Base-by-base conservation (phyloP, 2,797 vertebrate genomes). In the Siniperca obscura region DNA sequence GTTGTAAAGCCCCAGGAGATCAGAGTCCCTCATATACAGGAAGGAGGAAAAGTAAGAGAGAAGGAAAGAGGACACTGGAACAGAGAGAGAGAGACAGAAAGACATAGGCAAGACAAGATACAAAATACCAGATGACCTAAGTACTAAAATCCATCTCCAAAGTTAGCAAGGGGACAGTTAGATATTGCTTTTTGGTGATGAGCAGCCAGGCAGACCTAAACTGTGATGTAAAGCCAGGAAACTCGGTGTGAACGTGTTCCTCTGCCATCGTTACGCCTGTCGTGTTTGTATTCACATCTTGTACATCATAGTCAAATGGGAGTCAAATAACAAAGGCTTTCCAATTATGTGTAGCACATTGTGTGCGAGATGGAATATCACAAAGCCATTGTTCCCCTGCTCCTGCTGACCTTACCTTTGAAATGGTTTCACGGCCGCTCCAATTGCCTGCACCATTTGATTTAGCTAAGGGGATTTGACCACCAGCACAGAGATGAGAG, bases 301-400 rank as follows among this genome's bases (percentile, higher is more conserved):
- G 92, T 95, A 94, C 94, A 95, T 95, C 93, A 94, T 91, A 95
- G 93, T 95, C 93, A 95, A 95, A 95, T 93, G 90, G 91, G 92
- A 94, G 93, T 94, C 93, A 95, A 95, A 95, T 95, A 95, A 95
- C 94, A 94, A 94, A 93, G 92, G 91, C 90, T 94, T 94, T 94
- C 93, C 94, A 95, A 95, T 96, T 93, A 94, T 86, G 91, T 86
- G 92, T 80, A 83, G 92, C 91, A 91, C 94, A 94, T 91, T 92
- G 93, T 93, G 92, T 80, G 84, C 69, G 85, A 93, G 94, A 94
- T 91, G 93, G 93, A 93, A 94, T 94, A 95, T 94, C 92, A 92
- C 90, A 92, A 86, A 93, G 91, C 91, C 92, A 94, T 95, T 94
- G 92, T 95, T 92, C 91, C 89, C 85, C 77, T 90, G 92, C 90